Base-by-base conservation (phyloP, 2,888 invertebrate genomes). In the Sthenelais limicola region DNA sequence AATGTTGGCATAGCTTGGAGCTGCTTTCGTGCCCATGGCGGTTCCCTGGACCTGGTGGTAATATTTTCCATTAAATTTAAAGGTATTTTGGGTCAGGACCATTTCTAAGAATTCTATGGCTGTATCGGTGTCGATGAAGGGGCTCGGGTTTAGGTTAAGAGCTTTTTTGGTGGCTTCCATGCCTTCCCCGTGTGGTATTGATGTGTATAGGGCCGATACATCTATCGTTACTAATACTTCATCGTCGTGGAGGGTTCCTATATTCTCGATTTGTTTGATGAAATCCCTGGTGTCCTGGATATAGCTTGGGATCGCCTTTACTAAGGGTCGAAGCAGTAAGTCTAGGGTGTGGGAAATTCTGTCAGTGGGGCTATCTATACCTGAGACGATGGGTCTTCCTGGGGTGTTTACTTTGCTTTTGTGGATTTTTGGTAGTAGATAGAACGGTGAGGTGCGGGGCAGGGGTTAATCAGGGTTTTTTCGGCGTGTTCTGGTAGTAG, bases 11-110 rank as follows among this genome's bases (percentile, higher is more conserved):
- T 74, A 75, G 0, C 68, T 54, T 12, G 73, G 76, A 5, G 77
- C 75, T 56, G 74, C 68, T 70, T 58, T 71, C 18, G 69, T 76
- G 2, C 76, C 78, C 78, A 76, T 76, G 32, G 74, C 73, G 5
- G 76, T 76, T 12, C 73, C 77, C 38, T 32, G 21, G 21, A 54
- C 58, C 68, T 77, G 76, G 30, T 73, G 67, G 56, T 30, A 62
- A 43, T 72, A 43, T 43, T 74, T 49, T 1, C 52, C 73, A 35
- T 76, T 73, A 49, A 78, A 75, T 24, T 49, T 32, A 28, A 71
- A 78, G 33, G 58, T 72, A 62, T 76, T 76, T 7, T 33, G 30
- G 21, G 68, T 73, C 12, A 74, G 51, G 15, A 70, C 32, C 1
- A 26, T n/a, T 18, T 21, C 15, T 24, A 56, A n/a, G n/a, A n/a